These are phyloP conservation scores for Chiridota heheva DNA, from an alignment of 35 echinoderm and acorn worm species.

Conservation along the genomic window DNA sequence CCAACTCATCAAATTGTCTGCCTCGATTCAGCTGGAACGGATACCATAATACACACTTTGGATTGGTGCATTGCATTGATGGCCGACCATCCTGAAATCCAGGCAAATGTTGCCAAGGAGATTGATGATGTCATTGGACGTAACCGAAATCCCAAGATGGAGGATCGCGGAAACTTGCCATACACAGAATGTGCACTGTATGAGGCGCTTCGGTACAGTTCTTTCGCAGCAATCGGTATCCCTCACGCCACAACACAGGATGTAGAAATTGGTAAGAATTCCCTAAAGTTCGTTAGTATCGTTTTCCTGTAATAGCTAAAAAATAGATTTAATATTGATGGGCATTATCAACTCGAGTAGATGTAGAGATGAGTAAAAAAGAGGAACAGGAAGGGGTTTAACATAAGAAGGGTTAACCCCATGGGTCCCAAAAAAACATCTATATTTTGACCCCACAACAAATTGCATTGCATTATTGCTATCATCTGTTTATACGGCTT, in stretches of 20 bases:
- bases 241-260: conserved; percentile 20
- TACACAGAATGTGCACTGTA: conserved; percentile 8
- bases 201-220: conserved; percentile 7
- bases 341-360: too few relatives aligned
- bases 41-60: too few relatives aligned
- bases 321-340: too few relatives aligned
- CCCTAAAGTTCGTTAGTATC: background rate
- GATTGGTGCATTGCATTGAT: background rate
- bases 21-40: too few relatives aligned
- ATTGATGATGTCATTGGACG: conserved; percentile 33
- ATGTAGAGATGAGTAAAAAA: too few relatives aligned
- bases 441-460: background rate
- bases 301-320: background rate
- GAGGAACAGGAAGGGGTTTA: too few relatives aligned
- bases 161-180: background rate
- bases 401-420: too few relatives aligned
- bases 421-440: background rate
- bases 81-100: conserved; percentile 3
- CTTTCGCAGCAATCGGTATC: conserved; percentile 39
- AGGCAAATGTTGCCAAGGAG: background rate
- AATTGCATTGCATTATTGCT: background rate
- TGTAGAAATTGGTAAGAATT: conserved; percentile 37
- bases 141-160: background rate
- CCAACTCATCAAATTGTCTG: too few relatives aligned
- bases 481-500: background rate